Evolutionary conservation across 2,888 invertebrate species (phyloP).

Genomic region (Melieria crassipennis): DNA sequence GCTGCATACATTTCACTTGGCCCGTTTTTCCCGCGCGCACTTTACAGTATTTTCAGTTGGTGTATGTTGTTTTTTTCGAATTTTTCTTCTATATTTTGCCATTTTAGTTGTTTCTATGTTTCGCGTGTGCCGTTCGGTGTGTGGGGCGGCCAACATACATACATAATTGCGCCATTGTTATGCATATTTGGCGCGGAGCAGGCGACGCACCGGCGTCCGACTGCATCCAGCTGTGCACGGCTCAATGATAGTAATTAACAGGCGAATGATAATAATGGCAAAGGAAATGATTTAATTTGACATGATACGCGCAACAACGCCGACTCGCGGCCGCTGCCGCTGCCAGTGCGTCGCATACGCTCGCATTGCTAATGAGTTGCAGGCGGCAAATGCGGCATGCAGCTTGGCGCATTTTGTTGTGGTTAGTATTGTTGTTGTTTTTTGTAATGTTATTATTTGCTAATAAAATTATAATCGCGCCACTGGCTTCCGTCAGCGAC

Average conservation of each 20-base stretch:
- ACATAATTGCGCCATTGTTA: conserved; percentile 25
- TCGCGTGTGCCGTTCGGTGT: neutral
- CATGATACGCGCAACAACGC: conserved; percentile 20
- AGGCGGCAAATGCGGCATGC: neutral
- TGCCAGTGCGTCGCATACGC: neutral
- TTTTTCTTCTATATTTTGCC: neutral
- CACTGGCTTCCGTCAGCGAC: conserved; percentile 14
- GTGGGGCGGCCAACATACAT: neutral
- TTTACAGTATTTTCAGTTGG: too few relatives aligned
- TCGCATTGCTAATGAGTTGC: neutral
- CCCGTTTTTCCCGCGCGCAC: too few relatives aligned
- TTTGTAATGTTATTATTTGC: conserved; percentile 1
- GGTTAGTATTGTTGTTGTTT: neutral
- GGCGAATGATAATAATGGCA: conserved; percentile 12
- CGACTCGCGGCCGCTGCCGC: too few relatives aligned
- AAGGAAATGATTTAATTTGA: conserved; percentile 39
- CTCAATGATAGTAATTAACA: conserved; percentile 6
- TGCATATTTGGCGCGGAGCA: conserved; percentile 14
- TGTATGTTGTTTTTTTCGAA: neutral
- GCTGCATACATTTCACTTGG: conserved; percentile 32
- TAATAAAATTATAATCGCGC: conserved; percentile 26
- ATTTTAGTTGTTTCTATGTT: neutral
- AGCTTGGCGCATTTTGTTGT: neutral
- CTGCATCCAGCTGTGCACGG: neutral
- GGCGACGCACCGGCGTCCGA: neutral